Conservation (phyloP, 2,888 invertebrate genomes). For the Pyrgus malvae region DNA sequence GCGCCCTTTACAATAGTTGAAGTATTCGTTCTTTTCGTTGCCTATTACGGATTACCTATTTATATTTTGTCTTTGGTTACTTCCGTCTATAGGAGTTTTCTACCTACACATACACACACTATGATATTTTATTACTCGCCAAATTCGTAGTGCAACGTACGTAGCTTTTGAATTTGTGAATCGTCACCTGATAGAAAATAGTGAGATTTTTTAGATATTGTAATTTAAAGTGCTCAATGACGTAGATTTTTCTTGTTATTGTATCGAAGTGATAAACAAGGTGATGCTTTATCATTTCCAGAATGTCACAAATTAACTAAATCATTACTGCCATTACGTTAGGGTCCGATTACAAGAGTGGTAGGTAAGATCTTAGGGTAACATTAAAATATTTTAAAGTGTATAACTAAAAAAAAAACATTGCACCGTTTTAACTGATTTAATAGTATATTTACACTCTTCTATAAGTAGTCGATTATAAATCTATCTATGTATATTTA, state of each 20-base stretch:
- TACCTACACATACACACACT: no score
- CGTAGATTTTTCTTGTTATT: slow-evolving; percentile 24
- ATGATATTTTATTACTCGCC: background rate
- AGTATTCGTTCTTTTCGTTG: no score
- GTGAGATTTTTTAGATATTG: slow-evolving; percentile 21
- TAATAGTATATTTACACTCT: slow-evolving; percentile 11
- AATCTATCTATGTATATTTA: background rate
- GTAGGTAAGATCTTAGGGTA: background rate
- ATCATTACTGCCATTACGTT: slow-evolving; percentile 37
- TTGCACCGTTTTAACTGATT: slow-evolving; percentile 18
- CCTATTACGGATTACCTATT: no score
- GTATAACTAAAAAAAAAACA: background rate
- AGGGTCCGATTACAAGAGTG: slow-evolving; percentile 30
- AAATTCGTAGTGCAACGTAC: background rate
- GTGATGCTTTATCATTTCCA: slow-evolving; percentile 19
- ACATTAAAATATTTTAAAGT: no score
- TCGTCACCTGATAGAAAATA: slow-evolving; percentile 13
- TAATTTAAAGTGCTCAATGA: slow-evolving; percentile 25
- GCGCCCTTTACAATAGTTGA: no score
- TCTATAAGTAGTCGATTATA: background rate
- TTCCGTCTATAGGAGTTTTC: no score
- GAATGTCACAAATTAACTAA: slow-evolving; percentile 9
- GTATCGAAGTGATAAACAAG: slow-evolving; percentile 6
- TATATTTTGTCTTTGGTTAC: no score
- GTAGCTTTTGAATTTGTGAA: background rate